These are phyloP conservation scores for Megamerina dolium DNA, from an alignment of 2,888 invertebrate genomes.

Conservation along the genomic window DNA sequence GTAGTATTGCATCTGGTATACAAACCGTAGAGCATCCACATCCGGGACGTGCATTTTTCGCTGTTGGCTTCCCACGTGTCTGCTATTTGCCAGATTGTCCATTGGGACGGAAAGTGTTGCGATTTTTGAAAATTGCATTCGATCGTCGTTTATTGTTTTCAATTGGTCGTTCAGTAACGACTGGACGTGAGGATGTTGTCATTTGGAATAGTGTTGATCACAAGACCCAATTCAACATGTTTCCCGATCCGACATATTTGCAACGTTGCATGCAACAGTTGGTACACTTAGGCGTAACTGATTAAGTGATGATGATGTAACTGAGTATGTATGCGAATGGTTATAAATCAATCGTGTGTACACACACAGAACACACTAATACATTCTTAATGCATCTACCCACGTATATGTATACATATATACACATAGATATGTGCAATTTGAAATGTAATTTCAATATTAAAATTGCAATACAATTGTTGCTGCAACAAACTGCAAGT, in stretches of 20 bases:
- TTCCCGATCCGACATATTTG: conserved; percentile 72
- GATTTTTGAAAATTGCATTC: conserved; percentile 74
- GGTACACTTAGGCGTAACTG: conserved; percentile 50
- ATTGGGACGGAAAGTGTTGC: conserved; percentile 70
- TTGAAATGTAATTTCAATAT: too few relatives aligned
- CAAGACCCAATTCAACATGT: conserved; percentile 72
- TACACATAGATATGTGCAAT: conserved; percentile 21
- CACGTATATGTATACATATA: background rate
- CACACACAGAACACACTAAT: too few relatives aligned
- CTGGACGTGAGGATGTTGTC: conserved; percentile 84
- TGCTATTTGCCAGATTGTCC: conserved; percentile 80
- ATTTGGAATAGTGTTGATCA: conserved; percentile 89
- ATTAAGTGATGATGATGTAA: conserved; percentile 29
- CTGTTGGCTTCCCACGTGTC: conserved; percentile 77
- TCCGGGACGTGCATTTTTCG: conserved; percentile 81
- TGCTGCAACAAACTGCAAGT: conserved; percentile 3
- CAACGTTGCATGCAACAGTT: conserved; percentile 53
- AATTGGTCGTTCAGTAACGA: conserved; percentile 80
- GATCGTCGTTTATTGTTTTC: conserved; percentile 78
- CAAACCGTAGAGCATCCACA: conserved; percentile 74
- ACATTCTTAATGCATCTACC: background rate
- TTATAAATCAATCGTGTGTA: too few relatives aligned
- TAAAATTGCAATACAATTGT: too few relatives aligned
- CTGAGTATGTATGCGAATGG: too few relatives aligned
- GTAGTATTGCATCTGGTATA: conserved; percentile 75